These are phyloP conservation scores for Miltochrista miniata DNA, from an alignment of 2,888 invertebrate genomes.

Conservation along the genomic window DNA sequence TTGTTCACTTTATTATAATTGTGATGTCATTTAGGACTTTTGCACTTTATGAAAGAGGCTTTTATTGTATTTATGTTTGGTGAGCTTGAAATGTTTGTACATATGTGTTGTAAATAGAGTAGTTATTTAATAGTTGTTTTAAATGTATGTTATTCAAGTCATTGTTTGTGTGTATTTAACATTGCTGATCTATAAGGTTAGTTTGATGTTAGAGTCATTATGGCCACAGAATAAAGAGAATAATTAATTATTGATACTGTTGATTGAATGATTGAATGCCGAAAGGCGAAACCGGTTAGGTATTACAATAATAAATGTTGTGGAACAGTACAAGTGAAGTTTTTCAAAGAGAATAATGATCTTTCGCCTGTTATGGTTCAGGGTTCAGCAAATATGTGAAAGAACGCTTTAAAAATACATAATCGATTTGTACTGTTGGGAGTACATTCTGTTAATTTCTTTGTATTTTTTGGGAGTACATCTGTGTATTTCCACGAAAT, in stretches of 20 bases:
- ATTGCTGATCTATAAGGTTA: conserved; percentile 12
- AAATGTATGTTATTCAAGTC: conserved; percentile 21
- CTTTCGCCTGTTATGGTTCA: background rate
- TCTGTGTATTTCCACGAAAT: background rate
- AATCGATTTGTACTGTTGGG: background rate
- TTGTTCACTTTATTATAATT: conserved; percentile 22
- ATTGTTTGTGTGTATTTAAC: conserved; percentile 19
- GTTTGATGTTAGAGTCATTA: conserved; percentile 10
- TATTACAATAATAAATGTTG: too few species aligned
- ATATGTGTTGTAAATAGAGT: conserved; percentile 52
- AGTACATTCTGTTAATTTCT: background rate
- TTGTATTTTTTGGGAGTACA: too few species aligned
- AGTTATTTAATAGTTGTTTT: conserved; percentile 17
- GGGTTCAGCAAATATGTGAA: conserved; percentile 8
- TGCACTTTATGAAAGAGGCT: conserved; percentile 48
- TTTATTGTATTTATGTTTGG: conserved; percentile 49
- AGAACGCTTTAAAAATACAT: conserved; percentile 6
- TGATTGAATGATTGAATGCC: too few species aligned
- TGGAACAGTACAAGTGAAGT: too few species aligned
- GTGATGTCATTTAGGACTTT: conserved; percentile 45
- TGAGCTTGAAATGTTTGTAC: conserved; percentile 58
- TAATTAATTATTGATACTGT: too few species aligned
- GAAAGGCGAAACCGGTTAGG: too few species aligned
- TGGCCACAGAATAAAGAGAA: background rate
- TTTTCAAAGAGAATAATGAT: too few species aligned